Evolutionary conservation across 2,888 invertebrate species (phyloP).

Genomic region (Seira ritae): DNA sequence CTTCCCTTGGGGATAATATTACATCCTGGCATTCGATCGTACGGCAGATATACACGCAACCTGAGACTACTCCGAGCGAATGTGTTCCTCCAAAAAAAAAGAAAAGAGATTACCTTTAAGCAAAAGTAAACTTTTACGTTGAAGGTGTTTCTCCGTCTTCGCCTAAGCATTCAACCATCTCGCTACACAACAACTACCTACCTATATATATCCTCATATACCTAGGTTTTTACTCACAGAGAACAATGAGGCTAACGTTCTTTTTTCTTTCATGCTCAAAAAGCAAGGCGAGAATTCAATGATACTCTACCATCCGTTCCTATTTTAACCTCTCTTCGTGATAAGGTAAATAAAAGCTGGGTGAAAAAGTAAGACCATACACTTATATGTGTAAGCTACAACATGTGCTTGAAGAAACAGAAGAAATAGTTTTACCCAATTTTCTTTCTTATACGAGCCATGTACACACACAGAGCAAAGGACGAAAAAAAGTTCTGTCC

Average conservation of each 20-base stretch:
- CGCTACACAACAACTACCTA: conserved; percentile 19
- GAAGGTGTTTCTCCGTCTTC: background rate
- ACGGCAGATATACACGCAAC: conserved; percentile 61
- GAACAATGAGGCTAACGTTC: conserved; percentile 30
- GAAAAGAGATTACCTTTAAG: conserved; percentile 55
- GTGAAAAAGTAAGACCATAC: background rate
- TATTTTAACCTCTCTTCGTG: conserved; percentile 25
- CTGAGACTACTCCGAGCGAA: conserved; percentile 59
- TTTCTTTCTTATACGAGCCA: background rate
- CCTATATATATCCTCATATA: background rate
- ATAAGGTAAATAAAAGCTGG: background rate
- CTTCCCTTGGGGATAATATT: conserved; percentile 58
- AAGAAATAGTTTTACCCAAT: background rate
- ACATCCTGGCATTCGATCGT: conserved; percentile 56
- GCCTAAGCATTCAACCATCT: background rate
- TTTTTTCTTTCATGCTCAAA: conserved; percentile 31
- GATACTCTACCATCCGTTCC: conserved; percentile 44
- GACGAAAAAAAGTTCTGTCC: conserved; percentile 42
- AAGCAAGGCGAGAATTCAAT: conserved; percentile 53
- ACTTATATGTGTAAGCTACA: background rate
- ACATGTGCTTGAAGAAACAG: background rate
- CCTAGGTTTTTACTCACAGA: conserved; percentile 2
- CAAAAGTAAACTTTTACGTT: conserved; percentile 56
- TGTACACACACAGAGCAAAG: background rate
- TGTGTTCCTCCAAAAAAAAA: conserved; percentile 27